Base-by-base conservation (phyloP, 2,888 invertebrate species). In the Macaria liturata region DNA sequence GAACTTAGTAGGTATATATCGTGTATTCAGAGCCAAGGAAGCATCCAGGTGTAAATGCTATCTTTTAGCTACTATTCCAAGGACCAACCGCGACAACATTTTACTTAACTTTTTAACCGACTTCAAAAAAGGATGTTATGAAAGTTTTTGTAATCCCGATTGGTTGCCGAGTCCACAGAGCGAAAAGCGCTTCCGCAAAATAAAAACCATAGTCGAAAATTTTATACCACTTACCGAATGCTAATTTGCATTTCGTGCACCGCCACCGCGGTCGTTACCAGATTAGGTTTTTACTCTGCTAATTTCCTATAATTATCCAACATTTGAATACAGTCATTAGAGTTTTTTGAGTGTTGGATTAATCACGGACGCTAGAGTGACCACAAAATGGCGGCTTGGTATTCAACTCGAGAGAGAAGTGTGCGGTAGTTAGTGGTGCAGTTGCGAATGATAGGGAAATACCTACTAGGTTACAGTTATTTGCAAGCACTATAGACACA, bases 381-480 rank as follows among this genome's bases (percentile, higher is more conserved):
- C 66, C 72, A 62, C 72, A 76, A 79, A 20, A 77, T 74, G 65
- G 68, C 64, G 65, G 69, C 69, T 65, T 59, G 67, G 57, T 62
- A 61, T 67, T 73, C 69, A 69, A 70, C 68, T 70, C 66, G 69
- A 64, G 67, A 66, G 69, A 64, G 67, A 66, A 71, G 76, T 75
- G 55, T 77, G 78, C 77, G 62, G 72, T 67, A 78, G 80, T 80
- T 83, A 78, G 81, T 71, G 78, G 80, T 77, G 76, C 72, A 70
- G 70, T 68, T 62, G 68, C 75, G 73, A n/a, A 31, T 65, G 32
- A 31, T 43, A 32, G 49, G 9, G 20, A 20, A 20, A 1, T 20
- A n/a, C n/a, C n/a, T n/a, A 20, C 20, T 20, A 20, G 20, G 20
- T 20, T 20, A 20, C 20, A 1, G 20, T 20, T 20, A 20, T 2